Evolutionary conservation across 2,113 vertebrate genomes (phyloP), one percentile per base, ranked within the genome.

Genomic region (Amazona guildingii): DNA sequence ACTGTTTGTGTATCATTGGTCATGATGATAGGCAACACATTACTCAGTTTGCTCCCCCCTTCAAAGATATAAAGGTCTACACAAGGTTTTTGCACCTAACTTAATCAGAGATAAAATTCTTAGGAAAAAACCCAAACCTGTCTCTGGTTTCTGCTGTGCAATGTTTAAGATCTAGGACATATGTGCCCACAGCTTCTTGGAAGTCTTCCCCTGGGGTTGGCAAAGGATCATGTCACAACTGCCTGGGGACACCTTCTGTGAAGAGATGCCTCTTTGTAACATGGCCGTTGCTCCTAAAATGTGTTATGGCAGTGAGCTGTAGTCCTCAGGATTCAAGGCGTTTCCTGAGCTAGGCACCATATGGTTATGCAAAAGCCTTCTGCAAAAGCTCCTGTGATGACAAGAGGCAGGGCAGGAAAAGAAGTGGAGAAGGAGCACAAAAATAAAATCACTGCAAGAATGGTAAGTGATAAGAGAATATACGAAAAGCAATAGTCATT

Each of bases 71-170:
- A 33, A 75, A 88, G 61, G 35, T 74, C 59, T 76, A 81, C 11
- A 78, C 25, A 80, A 86, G 51, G 18, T 64, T 81, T 95, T 72
- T 55, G 49, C 59, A 90, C n/a, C 46, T 48, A 62, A 74, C 41
- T 88, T 62, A 67, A 72, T 21, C 59, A 49, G 2, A 37, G 31
- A 37, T 64, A 4, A 67, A 70, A 33, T 3, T 17, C 49, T 76
- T 17, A 20, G 14, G 13, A 73, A 69, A 81, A 64, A 64, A 4
- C 1, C 33, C 2, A 62, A 29, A 6, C 0, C 1, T 2, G 1
- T 20, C 1, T 2, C 17, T 1, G 0, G 7, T 24, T 83, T 78
- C 86, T 68, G 25, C 37, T 70, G 37, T 19, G 54, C 35, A 66
- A 28, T 7, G 6, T 59, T 59, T 23, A 63, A 51, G 11, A 20